A percentile compares a stretch with the other conserved stretches of the same genome.
These are phyloP conservation scores for Drosophila melanosoma DNA, from an alignment of 2,888 invertebrate genomes.

Conservation along the genomic window DNA sequence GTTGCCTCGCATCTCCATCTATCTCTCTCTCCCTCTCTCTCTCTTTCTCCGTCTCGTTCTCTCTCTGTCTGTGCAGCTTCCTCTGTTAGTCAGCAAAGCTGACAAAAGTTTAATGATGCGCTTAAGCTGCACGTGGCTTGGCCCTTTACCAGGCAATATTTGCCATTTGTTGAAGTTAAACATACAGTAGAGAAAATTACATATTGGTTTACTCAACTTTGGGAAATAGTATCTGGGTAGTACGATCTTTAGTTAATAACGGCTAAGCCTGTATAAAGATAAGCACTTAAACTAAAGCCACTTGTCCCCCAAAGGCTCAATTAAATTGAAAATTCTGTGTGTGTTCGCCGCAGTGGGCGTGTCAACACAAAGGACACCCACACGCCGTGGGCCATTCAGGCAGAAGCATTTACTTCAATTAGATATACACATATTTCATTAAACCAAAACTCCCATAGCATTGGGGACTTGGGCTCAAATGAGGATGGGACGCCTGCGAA, in stretches of 20 bases:
- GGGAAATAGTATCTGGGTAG: conserved; percentile 20
- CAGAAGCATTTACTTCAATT: conserved; percentile 61
- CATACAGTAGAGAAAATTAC: conserved; percentile 11
- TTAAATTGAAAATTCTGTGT: conserved; percentile 57
- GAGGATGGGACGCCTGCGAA: conserved; percentile 19
- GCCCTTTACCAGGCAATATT: conserved; percentile 2
- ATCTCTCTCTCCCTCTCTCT: neutral
- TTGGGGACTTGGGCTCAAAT: neutral
- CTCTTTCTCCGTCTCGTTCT: neutral
- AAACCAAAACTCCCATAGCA: conserved; percentile 37
- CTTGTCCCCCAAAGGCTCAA: conserved; percentile 48
- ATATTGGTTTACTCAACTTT: conserved; percentile 30
- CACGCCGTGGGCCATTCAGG: conserved; percentile 20
- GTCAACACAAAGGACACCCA: conserved; percentile 16
- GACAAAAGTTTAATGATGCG: conserved; percentile 82
- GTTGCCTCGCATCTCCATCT: conserved; percentile 1
- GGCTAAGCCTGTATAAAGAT: conserved; percentile 22
- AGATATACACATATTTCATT: conserved; percentile 71
- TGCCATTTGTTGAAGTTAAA: conserved; percentile 20
- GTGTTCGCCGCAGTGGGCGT: conserved; percentile 16
- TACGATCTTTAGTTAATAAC: conserved; percentile 8
- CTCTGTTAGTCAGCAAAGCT: conserved; percentile 25
- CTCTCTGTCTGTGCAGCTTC: conserved; percentile 31
- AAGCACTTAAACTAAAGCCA: conserved; percentile 37
- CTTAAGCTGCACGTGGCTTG: conserved; percentile 34